Conservation (phyloP, 1,140 invertebrate species). For the Drosophila varians region DNA sequence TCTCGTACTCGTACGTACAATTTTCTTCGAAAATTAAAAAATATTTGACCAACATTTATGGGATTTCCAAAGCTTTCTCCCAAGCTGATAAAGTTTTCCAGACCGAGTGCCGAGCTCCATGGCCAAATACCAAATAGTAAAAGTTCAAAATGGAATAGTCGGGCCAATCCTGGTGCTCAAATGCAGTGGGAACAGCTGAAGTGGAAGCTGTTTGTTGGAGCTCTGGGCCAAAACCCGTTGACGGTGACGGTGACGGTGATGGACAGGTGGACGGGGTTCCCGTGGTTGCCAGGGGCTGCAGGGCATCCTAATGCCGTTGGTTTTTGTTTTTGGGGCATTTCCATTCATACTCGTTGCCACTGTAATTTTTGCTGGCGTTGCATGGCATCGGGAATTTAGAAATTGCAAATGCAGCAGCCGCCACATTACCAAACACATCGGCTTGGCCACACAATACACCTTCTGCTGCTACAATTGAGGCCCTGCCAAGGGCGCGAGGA, state of each 20-base stretch:
- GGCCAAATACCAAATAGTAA: slow-evolving; percentile 14
- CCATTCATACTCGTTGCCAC: slow-evolving; percentile 20
- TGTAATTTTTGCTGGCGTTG: slow-evolving; percentile 34
- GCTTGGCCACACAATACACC: slow-evolving; percentile 29
- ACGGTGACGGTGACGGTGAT: slow-evolving; percentile 14
- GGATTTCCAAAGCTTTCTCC: slow-evolving; percentile 7
- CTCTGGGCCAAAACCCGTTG: slow-evolving; percentile 38
- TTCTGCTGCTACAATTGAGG: slow-evolving; percentile 25
- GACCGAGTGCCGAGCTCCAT: slow-evolving; percentile 13
- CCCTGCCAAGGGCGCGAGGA: slow-evolving; percentile 36
- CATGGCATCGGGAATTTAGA: slow-evolving; percentile 43
- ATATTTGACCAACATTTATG: slow-evolving; percentile 38
- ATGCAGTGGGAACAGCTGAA: slow-evolving; percentile 2
- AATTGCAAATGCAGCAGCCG: slow-evolving; percentile 73
- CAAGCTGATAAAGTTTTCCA: slow-evolving; percentile 34
- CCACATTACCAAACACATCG: slow-evolving; percentile 37
- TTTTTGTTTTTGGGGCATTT: slow-evolving; percentile 16
- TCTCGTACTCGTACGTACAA: slow-evolving; percentile 9
- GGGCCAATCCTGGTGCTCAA: background rate
- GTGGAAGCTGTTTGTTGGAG: background rate
- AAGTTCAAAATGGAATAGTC: slow-evolving; percentile 10
- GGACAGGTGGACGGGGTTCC: slow-evolving; percentile 26
- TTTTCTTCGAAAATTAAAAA: slow-evolving; percentile 17
- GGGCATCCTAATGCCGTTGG: slow-evolving; percentile 13
- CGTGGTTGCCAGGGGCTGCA: background rate